Base-by-base conservation (phyloP, 2,888 invertebrate genomes). In the Amblyteles armatorius region DNA sequence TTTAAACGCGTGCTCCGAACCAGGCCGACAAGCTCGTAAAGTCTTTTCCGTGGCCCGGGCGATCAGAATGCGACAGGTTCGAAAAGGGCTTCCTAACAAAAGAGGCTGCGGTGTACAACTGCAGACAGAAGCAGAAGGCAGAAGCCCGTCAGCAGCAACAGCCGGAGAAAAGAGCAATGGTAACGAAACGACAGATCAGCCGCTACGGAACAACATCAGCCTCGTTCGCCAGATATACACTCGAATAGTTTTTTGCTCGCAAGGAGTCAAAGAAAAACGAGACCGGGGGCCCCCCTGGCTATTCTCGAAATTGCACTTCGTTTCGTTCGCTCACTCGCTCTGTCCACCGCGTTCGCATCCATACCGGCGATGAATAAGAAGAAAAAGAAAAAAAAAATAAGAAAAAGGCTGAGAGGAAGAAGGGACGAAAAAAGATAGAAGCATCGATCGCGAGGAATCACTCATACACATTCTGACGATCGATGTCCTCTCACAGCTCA, bases 1-100 rank as follows among this genome's bases (percentile, higher is more conserved):
- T 55, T 22, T 19, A 26, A 3, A 19, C 44, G 13, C 50, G 40
- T 22, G 65, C 40, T 11, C 1, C 2, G 11, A 40, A 40, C 44
- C 44, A 77, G 77, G 36, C 36, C 36, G 36, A 76, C 16, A 52
- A 19, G 77, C 67, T 67, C 67, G 65, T 65, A 36, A 76, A 76
- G 67, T 76, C 67, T 77, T 55, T 40, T 67, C 77, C 67, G 40
- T 67, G 77, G 36, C 52, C 33, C 33, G 40, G 26, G 40, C 67
- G 67, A 77, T 77, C 77, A 77, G 65, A 77, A 77, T 77, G 77
- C 67, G 77, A 77, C 77, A 77, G 77, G 76, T 76, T 76, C 33
- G 1, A 13, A 33, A 65, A 52, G 55, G 77, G 36, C 52, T 52
- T 55, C 67, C 2, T 55, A 55, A 63, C 63, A n/a, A 63, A 33